Conservation (phyloP, 2,888 invertebrate genomes). For the Chymomyza procnemis region DNA sequence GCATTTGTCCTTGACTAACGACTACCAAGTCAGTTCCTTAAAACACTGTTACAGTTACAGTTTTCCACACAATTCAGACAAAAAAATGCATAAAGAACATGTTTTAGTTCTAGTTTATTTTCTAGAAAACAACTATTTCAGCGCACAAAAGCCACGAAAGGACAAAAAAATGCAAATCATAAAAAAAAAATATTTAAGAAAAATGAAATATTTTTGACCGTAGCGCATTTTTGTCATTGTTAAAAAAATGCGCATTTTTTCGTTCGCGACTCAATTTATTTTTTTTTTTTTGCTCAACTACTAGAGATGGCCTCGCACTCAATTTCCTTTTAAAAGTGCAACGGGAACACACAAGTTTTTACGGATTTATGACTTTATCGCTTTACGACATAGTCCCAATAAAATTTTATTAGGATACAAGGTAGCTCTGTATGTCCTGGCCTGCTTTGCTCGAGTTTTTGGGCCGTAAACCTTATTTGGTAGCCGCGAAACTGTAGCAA, state of each 20-base stretch:
- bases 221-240: slow-evolving; percentile 64
- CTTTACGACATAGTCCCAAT: slow-evolving; percentile 55
- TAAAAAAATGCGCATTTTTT: slow-evolving; percentile 70
- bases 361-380: slow-evolving; percentile 69
- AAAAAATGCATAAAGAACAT: slow-evolving; percentile 63
- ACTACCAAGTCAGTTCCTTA: slow-evolving; percentile 48
- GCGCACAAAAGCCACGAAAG: slow-evolving; percentile 1
- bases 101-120: slow-evolving; percentile 70
- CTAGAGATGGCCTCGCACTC: slow-evolving; percentile 25
- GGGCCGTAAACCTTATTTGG: slow-evolving; percentile 62
- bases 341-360: slow-evolving; percentile 49
- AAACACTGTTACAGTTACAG: slow-evolving; percentile 33
- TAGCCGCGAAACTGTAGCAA: slow-evolving; percentile 63
- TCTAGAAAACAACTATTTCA: slow-evolving; percentile 55
- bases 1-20: slow-evolving; percentile 56
- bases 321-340: slow-evolving; percentile 66
- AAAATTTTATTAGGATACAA: slow-evolving; percentile 60
- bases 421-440: slow-evolving; percentile 6
- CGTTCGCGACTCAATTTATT: slow-evolving; percentile 61
- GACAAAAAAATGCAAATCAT: slow-evolving; percentile 49
- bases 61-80: slow-evolving; percentile 29
- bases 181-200: slow-evolving; percentile 54
- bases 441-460: slow-evolving; percentile 59
- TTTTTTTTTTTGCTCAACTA: slow-evolving; percentile 25
- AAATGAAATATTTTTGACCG: slow-evolving; percentile 65